Base-by-base conservation (phyloP, 2,797 vertebrate species). In the Chaetodon trifasciatus region DNA sequence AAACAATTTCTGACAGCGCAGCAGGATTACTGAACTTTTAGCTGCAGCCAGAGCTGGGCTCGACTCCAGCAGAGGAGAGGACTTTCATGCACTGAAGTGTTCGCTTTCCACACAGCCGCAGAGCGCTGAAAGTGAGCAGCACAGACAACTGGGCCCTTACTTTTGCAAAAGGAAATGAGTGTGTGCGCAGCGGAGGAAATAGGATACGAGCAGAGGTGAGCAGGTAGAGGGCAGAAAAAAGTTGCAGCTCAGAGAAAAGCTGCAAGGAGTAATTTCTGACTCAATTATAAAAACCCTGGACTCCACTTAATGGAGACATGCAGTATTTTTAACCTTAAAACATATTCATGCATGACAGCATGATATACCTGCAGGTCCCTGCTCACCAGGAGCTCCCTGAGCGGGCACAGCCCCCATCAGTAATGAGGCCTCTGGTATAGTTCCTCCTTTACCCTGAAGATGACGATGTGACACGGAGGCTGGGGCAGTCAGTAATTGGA, bases 351-450 rank as follows among this genome's bases (percentile, higher is more conserved):
- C 44, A 17, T 40, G 32, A 60, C 65, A 70, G 42, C 1, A 5
- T 53, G 67, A 63, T 65, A 55, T 11, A 86, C 62, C 96, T 87
- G 91, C 88, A 58, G 95, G 95, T 64, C 96, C 95, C 91, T 94
- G 95, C 79, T 92, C 93, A 81, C 97, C 97, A 0, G 96, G 97
- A 82, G 94, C 95, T 68, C 96, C 97, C 19, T 90, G 95, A 70
- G 95, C 89, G 0, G 95, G 92, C 0, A 91, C 84, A 10, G 94
- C 92, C 52, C 97, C 97, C 94, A 94, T 95, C 72, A 97, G 92
- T 6, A 87, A 87, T 21, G 93, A 87, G 0, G 93, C 69, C 19
- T 95, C 92, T 0, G 86, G 82, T 70, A 88, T 82, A 53, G 50
- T 82, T 74, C 40, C 78, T 1, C 84, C 94, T 90, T 94, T 91